Evolutionary conservation across 2,113 vertebrate genomes (phyloP).

Genomic region (Tyrannus savana): DNA sequence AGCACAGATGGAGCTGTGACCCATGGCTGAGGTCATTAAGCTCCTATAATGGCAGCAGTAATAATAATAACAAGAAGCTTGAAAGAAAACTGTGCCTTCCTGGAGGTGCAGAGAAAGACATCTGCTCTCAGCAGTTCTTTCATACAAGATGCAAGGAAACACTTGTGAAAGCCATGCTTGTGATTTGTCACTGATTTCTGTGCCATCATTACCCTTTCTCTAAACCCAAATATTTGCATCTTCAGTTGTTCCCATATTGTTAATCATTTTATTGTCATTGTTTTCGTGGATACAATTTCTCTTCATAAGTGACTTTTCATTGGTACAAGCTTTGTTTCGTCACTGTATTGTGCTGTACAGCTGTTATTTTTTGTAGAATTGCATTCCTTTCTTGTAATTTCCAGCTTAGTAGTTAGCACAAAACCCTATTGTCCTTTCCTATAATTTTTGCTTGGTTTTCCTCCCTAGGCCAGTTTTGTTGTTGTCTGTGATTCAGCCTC

Average conservation of each 20-base stretch:
- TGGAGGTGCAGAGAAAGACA: not conserved
- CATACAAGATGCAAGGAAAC: not conserved
- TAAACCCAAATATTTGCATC: conserved; percentile 56
- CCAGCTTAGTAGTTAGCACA: not conserved
- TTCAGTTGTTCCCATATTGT: not conserved
- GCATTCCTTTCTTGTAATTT: not conserved
- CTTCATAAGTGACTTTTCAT: conserved; percentile 16
- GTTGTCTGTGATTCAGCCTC: not conserved
- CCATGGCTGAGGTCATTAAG: not conserved
- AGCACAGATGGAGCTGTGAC: not conserved
- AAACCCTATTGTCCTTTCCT: not conserved
- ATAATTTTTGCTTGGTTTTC: conserved; percentile 3
- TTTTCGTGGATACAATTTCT: conserved; percentile 12
- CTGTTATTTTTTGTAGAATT: not conserved
- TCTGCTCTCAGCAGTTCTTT: not conserved
- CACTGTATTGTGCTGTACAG: not conserved
- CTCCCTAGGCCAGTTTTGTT: not conserved
- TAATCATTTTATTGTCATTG: not conserved
- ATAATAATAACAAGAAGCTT: not conserved
- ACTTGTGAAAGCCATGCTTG: not conserved
- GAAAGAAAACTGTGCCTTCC: not conserved
- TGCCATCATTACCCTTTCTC: not conserved
- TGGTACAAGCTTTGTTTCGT: conserved; percentile 25
- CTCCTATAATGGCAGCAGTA: not conserved
- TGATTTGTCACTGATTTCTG: not conserved